Evolutionary conservation across 92 coral and sea anemone species (phyloP), one percentile per base, ranked within the genome.

Genomic region (Epizoanthus illoricatus): DNA sequence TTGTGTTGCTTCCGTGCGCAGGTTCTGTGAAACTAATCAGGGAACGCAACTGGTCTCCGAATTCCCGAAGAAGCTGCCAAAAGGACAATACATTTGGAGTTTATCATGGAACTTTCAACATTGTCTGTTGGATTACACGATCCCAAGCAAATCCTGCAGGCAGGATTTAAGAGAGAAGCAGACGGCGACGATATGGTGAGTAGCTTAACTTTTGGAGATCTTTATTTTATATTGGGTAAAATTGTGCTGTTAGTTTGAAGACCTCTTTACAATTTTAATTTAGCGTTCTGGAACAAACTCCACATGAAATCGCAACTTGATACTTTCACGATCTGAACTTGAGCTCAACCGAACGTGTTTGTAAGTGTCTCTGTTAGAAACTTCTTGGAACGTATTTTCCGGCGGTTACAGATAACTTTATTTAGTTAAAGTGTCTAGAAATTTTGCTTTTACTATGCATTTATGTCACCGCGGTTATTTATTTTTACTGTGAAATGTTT

Each of bases 151-250:
- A 84, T 88, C 73, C 74, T 80, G 76, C 88, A 71, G 76, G 74
- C 84, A 67, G 90, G 97, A 60, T 58, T 49, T 64, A 93, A 93
- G 73, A 86, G 94, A 81, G 88, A 91, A 54, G 58, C 86, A 52
- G 84, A 71, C n/a, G 80, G 85, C 83, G 79, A 59, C 72, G 91
- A 90, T 65, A 70, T 85, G 69, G 97, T 93, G 54, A 91, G 97
- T 93, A 75, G 65, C 33, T 58, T 18, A 76, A 74, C 60, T 84
- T 75, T 64, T 16, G 43, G 56, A 64, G 73, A 75, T 13, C 54
- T n/a, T 64, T 64, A 73, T 73, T 74, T 76, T n/a, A 40, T 78
- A 15, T 42, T 43, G 36, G 52, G 16, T 18, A 78, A 43, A 78
- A 56, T 63, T 78, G 69, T n/a, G 61, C 71, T 28, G 71, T 43